These are phyloP conservation scores for Sphecodes monilicornis DNA, from an alignment of 2,888 invertebrate species.

Conservation along the genomic window DNA sequence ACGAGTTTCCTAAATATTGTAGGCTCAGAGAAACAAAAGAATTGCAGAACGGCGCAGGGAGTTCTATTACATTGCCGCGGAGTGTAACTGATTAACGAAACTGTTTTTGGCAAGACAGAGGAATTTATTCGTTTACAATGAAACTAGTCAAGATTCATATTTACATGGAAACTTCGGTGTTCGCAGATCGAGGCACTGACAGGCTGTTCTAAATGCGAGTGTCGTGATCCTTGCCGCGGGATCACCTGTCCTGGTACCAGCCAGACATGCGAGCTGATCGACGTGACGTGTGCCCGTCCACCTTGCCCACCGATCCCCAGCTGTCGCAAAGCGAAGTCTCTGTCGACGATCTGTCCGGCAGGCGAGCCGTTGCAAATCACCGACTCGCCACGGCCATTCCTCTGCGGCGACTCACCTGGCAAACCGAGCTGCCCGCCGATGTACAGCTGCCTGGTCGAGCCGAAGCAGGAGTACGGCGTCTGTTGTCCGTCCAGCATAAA, in stretches of 20 bases:
- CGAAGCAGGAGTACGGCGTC: slow-evolving; percentile 94
- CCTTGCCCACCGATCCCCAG: slow-evolving; percentile 94
- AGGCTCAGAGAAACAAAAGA: no score
- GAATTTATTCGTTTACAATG: no score
- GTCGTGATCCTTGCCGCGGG: slow-evolving; percentile 92
- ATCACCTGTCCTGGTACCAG: slow-evolving; percentile 90
- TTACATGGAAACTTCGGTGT: neutral
- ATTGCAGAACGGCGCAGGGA: no score
- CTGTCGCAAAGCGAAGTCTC: slow-evolving; percentile 90
- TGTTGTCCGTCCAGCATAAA: slow-evolving; percentile 93
- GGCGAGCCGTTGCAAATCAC: slow-evolving; percentile 85
- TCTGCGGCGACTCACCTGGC: slow-evolving; percentile 92
- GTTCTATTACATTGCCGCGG: no score
- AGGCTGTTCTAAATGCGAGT: slow-evolving; percentile 93
- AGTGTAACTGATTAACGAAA: no score
- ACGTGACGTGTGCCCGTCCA: slow-evolving; percentile 90
- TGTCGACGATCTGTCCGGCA: slow-evolving; percentile 92
- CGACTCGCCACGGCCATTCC: slow-evolving; percentile 91
- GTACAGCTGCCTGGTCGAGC: slow-evolving; percentile 92
- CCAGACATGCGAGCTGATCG: slow-evolving; percentile 91
- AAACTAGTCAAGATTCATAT: no score
- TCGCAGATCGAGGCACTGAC: slow-evolving; percentile 79
- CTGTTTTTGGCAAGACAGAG: no score
- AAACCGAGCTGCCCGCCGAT: slow-evolving; percentile 94
- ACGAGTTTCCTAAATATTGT: no score